Conservation (phyloP, 1,140 invertebrate species). For the Gryllus bimaculatus region DNA sequence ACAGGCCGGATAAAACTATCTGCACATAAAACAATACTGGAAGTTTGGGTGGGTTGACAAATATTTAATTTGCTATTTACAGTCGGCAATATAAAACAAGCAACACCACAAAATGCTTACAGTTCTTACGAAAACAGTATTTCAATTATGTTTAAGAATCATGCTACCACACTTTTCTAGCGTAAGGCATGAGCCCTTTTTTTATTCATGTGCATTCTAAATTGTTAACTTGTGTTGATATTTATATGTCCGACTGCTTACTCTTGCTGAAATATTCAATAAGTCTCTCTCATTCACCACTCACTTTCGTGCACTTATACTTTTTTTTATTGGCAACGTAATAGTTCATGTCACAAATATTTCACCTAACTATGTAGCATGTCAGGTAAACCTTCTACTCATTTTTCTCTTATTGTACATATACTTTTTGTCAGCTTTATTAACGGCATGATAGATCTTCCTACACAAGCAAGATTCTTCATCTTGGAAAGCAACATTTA, state of each 20-base stretch:
- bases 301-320: neutral
- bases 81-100: slow-evolving; percentile 18
- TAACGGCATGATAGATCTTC: neutral
- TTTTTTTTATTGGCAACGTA: slow-evolving; percentile 7
- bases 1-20: slow-evolving; percentile 19
- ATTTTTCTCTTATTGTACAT: neutral
- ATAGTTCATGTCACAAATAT: slow-evolving; percentile 9
- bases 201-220: neutral
- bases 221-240: slow-evolving; percentile 17
- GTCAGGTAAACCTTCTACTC: neutral
- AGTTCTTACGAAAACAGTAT: neutral
- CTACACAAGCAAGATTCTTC: neutral
- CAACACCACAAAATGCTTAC: slow-evolving; percentile 3
- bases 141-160: neutral
- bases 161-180: slow-evolving; percentile 5
- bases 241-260: slow-evolving; percentile 18
- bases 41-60: slow-evolving; percentile 19
- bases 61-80: slow-evolving; percentile 13
- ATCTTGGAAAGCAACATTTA: neutral
- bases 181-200: neutral
- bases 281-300: neutral
- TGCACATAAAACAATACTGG: slow-evolving; percentile 22
- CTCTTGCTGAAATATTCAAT: neutral
- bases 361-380: no score
- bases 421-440: neutral